These are phyloP conservation scores for Phyllotis vaccarum DNA, from an alignment of 2,797 vertebrate species.

Conservation along the genomic window DNA sequence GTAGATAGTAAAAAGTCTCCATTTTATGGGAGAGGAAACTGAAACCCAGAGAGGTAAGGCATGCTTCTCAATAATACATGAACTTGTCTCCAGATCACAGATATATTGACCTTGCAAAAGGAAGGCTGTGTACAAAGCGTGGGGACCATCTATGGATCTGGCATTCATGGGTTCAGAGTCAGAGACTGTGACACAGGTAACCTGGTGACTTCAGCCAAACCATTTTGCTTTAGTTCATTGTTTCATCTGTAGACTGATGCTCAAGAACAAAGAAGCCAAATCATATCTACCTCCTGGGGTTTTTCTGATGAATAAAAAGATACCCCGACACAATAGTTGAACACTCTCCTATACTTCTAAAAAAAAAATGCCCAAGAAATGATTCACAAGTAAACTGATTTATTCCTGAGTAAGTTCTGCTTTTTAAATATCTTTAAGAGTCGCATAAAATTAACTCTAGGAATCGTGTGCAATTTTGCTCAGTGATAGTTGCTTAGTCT, in stretches of 20 bases:
- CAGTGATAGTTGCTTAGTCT: neutral
- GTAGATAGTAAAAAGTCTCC: neutral
- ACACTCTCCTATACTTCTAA: neutral
- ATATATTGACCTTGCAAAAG: neutral
- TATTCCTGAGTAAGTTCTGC: neutral
- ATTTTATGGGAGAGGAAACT: neutral
- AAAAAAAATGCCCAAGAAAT: neutral
- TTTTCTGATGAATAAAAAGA: neutral
- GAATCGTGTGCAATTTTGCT: neutral
- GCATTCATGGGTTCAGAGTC: neutral
- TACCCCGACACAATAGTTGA: fast-evolving
- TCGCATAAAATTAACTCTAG: neutral
- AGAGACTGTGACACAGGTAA: neutral
- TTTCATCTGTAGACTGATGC: neutral
- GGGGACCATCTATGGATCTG: neutral
- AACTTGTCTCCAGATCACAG: neutral
- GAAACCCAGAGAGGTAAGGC: neutral
- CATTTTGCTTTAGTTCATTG: neutral
- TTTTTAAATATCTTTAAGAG: neutral
- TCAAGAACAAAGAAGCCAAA: neutral
- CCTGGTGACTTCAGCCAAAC: neutral
- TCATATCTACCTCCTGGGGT: neutral
- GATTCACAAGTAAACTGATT: neutral
- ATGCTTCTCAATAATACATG: neutral
- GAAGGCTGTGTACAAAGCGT: fast-evolving